Conservation (phyloP, 2,888 invertebrate species). For the Tipula vernalis region DNA sequence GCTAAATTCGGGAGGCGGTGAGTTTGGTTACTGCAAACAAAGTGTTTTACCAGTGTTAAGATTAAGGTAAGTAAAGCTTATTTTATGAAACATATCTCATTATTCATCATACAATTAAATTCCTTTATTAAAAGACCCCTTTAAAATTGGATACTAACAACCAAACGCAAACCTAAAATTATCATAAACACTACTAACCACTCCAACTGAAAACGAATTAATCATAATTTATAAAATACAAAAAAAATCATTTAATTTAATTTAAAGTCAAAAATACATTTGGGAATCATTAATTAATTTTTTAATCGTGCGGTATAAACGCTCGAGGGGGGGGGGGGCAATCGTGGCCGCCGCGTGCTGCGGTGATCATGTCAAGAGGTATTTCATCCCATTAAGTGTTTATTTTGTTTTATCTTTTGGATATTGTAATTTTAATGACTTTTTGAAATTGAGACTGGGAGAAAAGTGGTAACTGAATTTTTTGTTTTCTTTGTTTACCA, state of each 20-base stretch:
- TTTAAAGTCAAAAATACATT: background rate
- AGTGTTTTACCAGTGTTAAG: no score
- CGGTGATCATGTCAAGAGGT: background rate
- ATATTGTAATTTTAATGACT: background rate
- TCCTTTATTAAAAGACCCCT: no score
- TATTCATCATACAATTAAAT: no score
- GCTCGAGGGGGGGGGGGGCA: background rate
- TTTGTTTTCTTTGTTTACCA: background rate
- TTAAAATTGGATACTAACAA: no score
- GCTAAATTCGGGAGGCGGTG: no score
- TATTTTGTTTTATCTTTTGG: background rate
- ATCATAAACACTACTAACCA: background rate
- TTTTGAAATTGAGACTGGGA: background rate
- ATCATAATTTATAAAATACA: background rate
- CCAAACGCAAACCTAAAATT: background rate
- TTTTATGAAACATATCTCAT: no score
- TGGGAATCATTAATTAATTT: background rate
- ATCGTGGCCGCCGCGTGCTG: background rate
- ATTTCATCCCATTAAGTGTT: background rate
- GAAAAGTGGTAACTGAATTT: background rate
- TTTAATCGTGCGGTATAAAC: background rate
- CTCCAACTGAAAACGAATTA: background rate
- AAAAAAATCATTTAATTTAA: background rate
- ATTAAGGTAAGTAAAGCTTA: no score
- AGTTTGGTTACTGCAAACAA: no score